Conservation (phyloP, 1,140 invertebrate species). For the Mamestra configurata region DNA sequence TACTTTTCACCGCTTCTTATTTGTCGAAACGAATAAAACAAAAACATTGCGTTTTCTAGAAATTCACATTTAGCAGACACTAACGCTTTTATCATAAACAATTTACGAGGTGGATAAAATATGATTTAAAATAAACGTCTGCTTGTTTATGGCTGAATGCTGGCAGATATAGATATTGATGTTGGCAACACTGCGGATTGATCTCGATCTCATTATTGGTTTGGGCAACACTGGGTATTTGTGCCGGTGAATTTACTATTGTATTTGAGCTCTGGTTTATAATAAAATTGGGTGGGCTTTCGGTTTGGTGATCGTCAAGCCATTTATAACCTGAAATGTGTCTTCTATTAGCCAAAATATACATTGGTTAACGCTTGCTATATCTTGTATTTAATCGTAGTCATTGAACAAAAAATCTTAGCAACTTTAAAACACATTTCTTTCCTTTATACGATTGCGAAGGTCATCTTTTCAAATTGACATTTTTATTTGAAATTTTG, state of each 20-base stretch:
- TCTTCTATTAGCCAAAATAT: too few species aligned
- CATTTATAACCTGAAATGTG: not conserved
- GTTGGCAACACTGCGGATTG: constrained; percentile 36
- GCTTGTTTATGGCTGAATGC: constrained; percentile 28
- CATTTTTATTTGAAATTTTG: too few species aligned
- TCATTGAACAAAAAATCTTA: too few species aligned
- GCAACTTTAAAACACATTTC: too few species aligned
- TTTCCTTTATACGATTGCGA: too few species aligned
- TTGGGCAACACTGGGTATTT: constrained; percentile 21
- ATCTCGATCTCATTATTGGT: constrained; percentile 34
- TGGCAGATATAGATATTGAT: constrained; percentile 37
- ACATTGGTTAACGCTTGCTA: too few species aligned
- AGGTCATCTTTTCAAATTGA: too few species aligned
- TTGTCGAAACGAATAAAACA: not conserved
- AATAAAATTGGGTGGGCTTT: not conserved
- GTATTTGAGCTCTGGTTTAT: not conserved
- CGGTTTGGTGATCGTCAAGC: too few species aligned
- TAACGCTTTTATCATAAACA: constrained; percentile 18
- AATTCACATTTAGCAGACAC: not conserved
- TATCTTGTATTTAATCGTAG: too few species aligned
- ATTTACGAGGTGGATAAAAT: constrained; percentile 45
- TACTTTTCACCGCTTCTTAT: too few species aligned
- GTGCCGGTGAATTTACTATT: constrained; percentile 5
- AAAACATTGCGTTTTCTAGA: not conserved
- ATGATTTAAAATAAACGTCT: constrained; percentile 46